These are phyloP conservation scores for Catamblyrhynchus diadema DNA, from an alignment of 2,797 vertebrate genomes.

Conservation along the genomic window DNA sequence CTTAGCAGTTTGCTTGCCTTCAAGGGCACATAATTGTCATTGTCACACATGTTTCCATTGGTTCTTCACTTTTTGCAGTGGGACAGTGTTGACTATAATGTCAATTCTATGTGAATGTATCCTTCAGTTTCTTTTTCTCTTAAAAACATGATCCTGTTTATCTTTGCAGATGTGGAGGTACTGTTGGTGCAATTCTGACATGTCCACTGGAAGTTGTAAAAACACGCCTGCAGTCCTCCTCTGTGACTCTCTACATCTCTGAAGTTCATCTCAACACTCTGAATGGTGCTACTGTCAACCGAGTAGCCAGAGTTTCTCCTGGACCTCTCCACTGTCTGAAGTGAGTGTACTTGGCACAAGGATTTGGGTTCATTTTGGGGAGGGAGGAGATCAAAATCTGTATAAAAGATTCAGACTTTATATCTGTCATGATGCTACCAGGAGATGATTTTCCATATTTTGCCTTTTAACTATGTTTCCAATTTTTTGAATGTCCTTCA, in stretches of 20 bases:
- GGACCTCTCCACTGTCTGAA: constrained; percentile 96
- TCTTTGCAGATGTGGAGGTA: constrained; percentile 90
- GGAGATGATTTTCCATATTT: not conserved
- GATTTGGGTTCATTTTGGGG: not conserved
- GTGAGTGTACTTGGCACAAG: constrained; percentile 70
- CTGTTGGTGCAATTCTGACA: constrained; percentile 96
- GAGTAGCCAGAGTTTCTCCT: constrained; percentile 87
- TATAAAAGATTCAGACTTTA: not conserved
- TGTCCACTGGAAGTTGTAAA: constrained; percentile 99
- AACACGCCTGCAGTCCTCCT: constrained; percentile 94
- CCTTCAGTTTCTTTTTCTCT: not conserved
- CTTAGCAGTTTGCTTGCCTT: not conserved
- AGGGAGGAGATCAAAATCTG: not conserved
- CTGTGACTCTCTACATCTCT: constrained; percentile 91
- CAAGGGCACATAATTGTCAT: not conserved
- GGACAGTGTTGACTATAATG: not conserved
- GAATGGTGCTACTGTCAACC: constrained; percentile 85
- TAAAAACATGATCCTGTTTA: not conserved
- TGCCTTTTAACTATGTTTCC: not conserved
- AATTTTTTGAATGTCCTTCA: not conserved
- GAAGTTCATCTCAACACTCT: constrained; percentile 93
- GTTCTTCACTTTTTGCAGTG: not conserved
- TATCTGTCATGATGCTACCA: not conserved
- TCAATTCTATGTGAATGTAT: not conserved
- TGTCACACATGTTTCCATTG: rapidly evolving